phyloP scores from a whole-genome alignment of 2,797 vertebrate genomes.

The Coreius guichenoti region DNA sequence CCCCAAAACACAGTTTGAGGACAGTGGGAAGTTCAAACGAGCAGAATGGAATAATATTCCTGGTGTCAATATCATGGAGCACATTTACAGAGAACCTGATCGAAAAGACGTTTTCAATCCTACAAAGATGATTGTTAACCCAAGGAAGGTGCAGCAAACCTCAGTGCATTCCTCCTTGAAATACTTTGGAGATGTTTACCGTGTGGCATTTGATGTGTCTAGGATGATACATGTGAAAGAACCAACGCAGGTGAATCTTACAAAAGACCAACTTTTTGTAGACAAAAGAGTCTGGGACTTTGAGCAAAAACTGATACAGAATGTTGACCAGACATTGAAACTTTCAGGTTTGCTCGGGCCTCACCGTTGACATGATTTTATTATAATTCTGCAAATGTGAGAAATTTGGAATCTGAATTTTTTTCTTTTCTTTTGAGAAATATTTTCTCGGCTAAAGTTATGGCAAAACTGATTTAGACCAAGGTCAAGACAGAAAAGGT shows the following conservation, averaged over 20 bases:
- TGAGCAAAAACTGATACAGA: constrained; percentile 48
- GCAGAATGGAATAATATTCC: constrained; percentile 53
- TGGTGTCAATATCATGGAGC: constrained; percentile 65
- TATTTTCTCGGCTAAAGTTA: too few relatives aligned
- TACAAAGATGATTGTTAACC: constrained; percentile 65
- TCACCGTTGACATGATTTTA: too few relatives aligned
- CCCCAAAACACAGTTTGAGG: constrained; percentile 61
- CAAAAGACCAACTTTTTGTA: constrained; percentile 51
- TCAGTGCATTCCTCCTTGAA: constrained; percentile 61
- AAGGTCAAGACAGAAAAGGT: too few relatives aligned
- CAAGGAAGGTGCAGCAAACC: constrained; percentile 62
- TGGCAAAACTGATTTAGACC: too few relatives aligned
- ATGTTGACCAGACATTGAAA: constrained; percentile 45
- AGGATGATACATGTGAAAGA: constrained; percentile 60
- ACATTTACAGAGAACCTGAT: constrained; percentile 64
- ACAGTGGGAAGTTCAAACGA: constrained; percentile 48
- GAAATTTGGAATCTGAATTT: too few relatives aligned
- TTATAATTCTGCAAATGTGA: too few relatives aligned
- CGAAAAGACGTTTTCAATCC: constrained; percentile 27
- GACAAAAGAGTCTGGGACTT: constrained; percentile 67
- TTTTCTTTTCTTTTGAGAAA: too few relatives aligned
- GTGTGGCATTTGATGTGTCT: constrained; percentile 51
- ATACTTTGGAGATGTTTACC: not conserved
- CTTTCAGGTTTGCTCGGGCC: constrained; percentile 38
- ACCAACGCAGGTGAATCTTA: constrained; percentile 46